phyloP scores from a whole-genome alignment of 2,888 invertebrate species.

The Zhengitettix transpicula region DNA sequence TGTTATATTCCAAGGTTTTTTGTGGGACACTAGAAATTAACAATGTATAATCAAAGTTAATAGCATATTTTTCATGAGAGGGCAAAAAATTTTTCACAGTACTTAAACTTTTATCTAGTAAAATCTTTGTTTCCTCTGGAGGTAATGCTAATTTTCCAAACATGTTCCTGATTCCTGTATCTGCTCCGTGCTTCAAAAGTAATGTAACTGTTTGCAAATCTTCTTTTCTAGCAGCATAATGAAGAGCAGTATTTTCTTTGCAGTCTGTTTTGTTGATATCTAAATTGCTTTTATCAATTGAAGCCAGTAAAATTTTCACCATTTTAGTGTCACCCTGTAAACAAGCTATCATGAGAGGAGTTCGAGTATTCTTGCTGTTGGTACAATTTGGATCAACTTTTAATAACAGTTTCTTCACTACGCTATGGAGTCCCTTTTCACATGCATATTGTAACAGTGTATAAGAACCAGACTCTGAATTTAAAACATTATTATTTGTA shows the following conservation, averaged over 20 bases:
- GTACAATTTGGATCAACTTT: slow-evolving; percentile 3
- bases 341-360: slow-evolving; percentile 2
- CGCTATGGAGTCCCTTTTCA: neutral
- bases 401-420: neutral
- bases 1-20: too few relatives aligned
- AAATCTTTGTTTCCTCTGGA: neutral
- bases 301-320: neutral
- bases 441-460: slow-evolving; percentile 4
- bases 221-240: slow-evolving; percentile 3
- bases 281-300: neutral
- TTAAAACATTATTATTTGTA: neutral
- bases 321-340: neutral
- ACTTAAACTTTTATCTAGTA: slow-evolving; percentile 2
- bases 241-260: slow-evolving; percentile 4
- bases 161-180: slow-evolving; percentile 1
- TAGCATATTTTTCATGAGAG: slow-evolving; percentile 2
- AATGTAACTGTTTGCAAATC: neutral
- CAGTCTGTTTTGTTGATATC: slow-evolving; percentile 1
- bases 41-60: slow-evolving; percentile 1
- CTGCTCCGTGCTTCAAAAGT: slow-evolving; percentile 1
- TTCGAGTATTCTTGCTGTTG: neutral
- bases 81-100: neutral
- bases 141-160: slow-evolving; percentile 2
- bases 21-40: neutral
- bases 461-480: neutral